These are phyloP conservation scores for Eciton burchellii DNA, from an alignment of 1,140 invertebrate species.

Conservation along the genomic window DNA sequence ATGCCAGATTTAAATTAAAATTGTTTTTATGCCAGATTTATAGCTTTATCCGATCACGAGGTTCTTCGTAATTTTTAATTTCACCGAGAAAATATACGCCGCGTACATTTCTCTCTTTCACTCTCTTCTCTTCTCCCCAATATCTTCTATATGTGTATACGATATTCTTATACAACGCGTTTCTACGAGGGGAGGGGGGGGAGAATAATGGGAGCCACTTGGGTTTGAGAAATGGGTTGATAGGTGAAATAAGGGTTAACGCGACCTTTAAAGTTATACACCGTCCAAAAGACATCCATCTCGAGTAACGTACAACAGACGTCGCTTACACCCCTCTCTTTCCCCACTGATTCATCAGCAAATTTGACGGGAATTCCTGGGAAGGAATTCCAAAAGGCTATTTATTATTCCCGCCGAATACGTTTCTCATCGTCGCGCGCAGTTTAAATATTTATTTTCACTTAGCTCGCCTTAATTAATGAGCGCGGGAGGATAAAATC, in stretches of 20 bases:
- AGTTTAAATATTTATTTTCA: constrained; percentile 54
- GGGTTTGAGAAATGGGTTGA: constrained; percentile 15
- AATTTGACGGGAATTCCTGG: too few relatives aligned
- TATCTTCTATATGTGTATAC: neutral
- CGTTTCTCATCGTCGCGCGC: constrained; percentile 29
- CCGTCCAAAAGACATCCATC: constrained; percentile 17
- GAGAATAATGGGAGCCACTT: neutral
- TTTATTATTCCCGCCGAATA: constrained; percentile 49
- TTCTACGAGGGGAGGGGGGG: neutral
- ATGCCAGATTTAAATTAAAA: neutral
- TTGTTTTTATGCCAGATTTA: neutral
- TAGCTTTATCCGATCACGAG: neutral
- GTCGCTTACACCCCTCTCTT: constrained; percentile 30
- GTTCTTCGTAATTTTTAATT: neutral
- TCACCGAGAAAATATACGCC: neutral
- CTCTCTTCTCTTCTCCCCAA: neutral
- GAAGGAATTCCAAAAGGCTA: constrained; percentile 30
- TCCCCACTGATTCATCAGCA: too few relatives aligned
- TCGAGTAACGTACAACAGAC: constrained; percentile 22
- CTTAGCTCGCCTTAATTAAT: constrained; percentile 46
- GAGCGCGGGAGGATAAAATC: too few relatives aligned
- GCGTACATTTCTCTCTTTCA: neutral
- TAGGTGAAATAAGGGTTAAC: constrained; percentile 22
- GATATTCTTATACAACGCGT: neutral
- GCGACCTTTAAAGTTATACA: constrained; percentile 18